Base-by-base conservation (phyloP, 2,888 invertebrate genomes). In the Ornithoptera priamus region DNA sequence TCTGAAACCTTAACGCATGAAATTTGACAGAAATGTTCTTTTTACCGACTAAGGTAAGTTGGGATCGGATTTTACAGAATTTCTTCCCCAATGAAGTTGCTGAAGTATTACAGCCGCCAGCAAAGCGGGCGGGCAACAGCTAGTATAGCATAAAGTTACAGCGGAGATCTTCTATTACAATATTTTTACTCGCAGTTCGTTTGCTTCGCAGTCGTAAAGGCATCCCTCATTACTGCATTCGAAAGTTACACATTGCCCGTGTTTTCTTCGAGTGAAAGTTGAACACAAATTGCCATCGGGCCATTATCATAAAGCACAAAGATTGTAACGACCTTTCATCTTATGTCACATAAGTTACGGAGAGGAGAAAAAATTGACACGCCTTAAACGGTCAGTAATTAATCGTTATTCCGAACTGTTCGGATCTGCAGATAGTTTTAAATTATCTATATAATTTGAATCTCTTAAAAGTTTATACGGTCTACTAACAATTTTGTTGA, bases 281-380 rank as follows among this genome's bases (percentile, higher is more conserved):
- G 56, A 39, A 57, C 65, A 65, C 68, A 65, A 68, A 71, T 71
- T 68, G 68, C 68, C 65, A 65, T 60, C 59, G 71, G 46, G 59
- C 59, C 57, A 70, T 70, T 70, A 70, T 70, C 70, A 70, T 70
- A 70, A 66, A 70, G 53, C 62, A 70, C 66, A 70, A 70, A 69
- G 62, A 53, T 59, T 22, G 53, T 36, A 30, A 15, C 30, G 65
- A 66, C 70, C 66, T 70, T 66, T 70, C 70, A 24, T 66, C 62
- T 62, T 50, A 39, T 70, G 70, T 70, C 66, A 61, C 66, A 69
- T 69, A 53, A 24, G 53, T 67, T 46, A 36, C 24, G 46, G 24
- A 39, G 24, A 18, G 30, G 53, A 58, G 62, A 69, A 65, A 66
- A 59, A 22, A 20, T 20, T 36, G 70, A 66, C 39, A 36, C 39